Percentiles rank a stretch among this genome's conserved stretches.
These are phyloP conservation scores for Apistogramma diplotaenia DNA, from an alignment of 2,113 vertebrate genomes.

Conservation along the genomic window DNA sequence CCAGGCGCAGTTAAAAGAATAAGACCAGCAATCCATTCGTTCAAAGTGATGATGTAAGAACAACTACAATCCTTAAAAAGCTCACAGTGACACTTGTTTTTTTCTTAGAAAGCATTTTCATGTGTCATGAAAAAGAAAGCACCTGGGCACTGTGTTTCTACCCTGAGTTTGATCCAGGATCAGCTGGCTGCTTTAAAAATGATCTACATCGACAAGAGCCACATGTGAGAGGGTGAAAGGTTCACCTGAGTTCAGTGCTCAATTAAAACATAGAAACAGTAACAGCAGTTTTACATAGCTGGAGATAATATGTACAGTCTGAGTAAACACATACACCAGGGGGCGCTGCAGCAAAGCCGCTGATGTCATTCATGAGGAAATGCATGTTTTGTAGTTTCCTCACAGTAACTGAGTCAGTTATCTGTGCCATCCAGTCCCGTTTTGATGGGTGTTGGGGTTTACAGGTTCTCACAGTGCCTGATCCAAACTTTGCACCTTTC, in stretches of 20 bases:
- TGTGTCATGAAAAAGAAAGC: not conserved
- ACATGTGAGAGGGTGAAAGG: not conserved
- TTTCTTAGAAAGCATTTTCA: not conserved
- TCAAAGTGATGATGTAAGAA: not conserved
- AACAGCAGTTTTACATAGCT: not conserved
- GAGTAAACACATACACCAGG: not conserved
- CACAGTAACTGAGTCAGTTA: not conserved
- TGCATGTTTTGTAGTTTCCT: too few relatives aligned
- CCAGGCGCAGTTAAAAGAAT: not conserved
- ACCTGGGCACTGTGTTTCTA: not conserved
- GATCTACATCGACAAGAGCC: not conserved
- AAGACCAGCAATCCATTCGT: not conserved
- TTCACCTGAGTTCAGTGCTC: not conserved
- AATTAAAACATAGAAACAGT: not conserved
- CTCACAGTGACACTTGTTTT: too few relatives aligned
- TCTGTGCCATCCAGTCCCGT: not conserved
- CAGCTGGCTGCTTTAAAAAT: not conserved
- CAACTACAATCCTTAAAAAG: not conserved
- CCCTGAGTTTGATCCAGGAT: not conserved
- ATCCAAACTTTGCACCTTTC: not conserved
- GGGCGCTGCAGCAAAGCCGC: not conserved
- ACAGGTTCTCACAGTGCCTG: not conserved
- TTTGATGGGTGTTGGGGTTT: not conserved
- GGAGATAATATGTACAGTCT: not conserved
- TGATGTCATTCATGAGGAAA: too few relatives aligned